Evolutionary conservation across 2,113 vertebrate genomes (phyloP), one percentile per base, ranked within the genome.

Genomic region (Pseudolaguvia tuberculata): DNA sequence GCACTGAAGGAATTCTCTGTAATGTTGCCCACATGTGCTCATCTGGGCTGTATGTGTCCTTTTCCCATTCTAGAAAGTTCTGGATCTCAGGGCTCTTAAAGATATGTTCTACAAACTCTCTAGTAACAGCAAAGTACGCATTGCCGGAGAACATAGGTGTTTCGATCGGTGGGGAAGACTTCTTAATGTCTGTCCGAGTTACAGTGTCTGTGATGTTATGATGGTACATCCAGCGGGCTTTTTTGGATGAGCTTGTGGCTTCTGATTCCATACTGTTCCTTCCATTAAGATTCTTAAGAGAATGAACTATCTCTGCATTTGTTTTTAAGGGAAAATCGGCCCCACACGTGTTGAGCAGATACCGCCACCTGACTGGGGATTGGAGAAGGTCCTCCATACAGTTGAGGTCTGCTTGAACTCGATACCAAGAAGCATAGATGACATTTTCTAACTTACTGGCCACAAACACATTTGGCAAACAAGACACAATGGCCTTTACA

Each of bases 271-370:
- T 70, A 67, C 80, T 96, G 81, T 97, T 98, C 52, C 13, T 91
- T 2, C 93, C 94, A 0, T 87, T 91, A 6, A 98, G 83, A 29
- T 78, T 0, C 73, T 91, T 93, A 20, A 97, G 87, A 25, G 80
- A 48, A 0, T 35, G 86, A 5, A 98, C 88, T 0, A 93, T 95
- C 82, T 98, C 93, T 0, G 85, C 76, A 0, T 98, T 98, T 68
- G 94, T 98, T 87, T 98, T 98, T 73, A 98, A 90, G 27, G 96
- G 96, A 75, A 98, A 97, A 73, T 98, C 96, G 0, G 92, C 85
- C 73, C 96, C 95, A 0, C 95, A 98, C 0, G 95, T 96, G 77
- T 96, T 98, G 0, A 98, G 87, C 42, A 98, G 9, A 76, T 98
- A 98, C 47, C 39, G 93, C 96, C 95, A 98, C 0, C 79, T 86